phyloP scores from a whole-genome alignment of 2,797 vertebrate genomes.

The Gymnothorax reevesii region DNA sequence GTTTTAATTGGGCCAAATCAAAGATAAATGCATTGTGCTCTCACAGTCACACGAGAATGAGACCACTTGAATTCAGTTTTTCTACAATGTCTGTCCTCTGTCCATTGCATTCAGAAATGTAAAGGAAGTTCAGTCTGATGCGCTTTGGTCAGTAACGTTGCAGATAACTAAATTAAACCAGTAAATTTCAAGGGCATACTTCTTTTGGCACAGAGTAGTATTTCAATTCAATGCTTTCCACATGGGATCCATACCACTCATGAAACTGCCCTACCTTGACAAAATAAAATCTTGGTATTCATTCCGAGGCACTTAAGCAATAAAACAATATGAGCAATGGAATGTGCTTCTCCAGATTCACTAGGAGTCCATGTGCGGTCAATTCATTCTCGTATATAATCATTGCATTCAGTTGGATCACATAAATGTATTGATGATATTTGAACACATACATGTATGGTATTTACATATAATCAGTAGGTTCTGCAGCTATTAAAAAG shows the following conservation, averaged over 20 bases:
- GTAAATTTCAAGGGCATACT: conserved; percentile 47
- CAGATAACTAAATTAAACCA: conserved; percentile 57
- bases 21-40: neutral
- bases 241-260: neutral
- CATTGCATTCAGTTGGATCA: neutral
- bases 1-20: neutral
- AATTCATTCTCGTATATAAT: neutral
- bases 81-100: conserved; percentile 26
- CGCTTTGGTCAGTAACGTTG: conserved; percentile 55
- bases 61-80: conserved; percentile 13
- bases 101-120: conserved; percentile 52
- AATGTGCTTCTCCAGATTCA: neutral
- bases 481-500: neutral
- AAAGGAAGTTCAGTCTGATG: conserved; percentile 43
- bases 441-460: neutral
- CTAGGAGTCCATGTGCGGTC: neutral
- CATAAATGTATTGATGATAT: neutral
- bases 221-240: conserved; percentile 2
- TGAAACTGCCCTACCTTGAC: neutral
- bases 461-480: neutral
- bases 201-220: conserved; percentile 20
- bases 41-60: neutral
- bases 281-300: neutral
- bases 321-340: neutral
- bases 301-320: neutral